A percentile compares a stretch with the other conserved stretches of the same genome.
Evolutionary conservation across 2,113 vertebrate species (phyloP).

Genomic region (Dicaeum eximium): DNA sequence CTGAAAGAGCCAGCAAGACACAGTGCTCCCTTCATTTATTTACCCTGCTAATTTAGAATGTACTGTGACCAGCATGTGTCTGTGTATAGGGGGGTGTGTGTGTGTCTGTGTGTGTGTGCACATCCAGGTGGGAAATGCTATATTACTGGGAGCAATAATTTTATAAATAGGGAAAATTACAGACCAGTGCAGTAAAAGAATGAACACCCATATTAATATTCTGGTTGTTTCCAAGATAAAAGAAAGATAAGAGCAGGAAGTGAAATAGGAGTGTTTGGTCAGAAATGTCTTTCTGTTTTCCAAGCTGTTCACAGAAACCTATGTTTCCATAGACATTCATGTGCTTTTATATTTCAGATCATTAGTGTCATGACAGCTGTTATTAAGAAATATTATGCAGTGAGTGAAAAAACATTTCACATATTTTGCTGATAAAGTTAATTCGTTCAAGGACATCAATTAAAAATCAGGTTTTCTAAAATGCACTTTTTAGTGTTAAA

Average conservation of each 20-base stretch:
- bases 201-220: background rate
- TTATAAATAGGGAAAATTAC: background rate
- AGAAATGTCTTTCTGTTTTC: constrained; percentile 12
- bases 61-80: background rate
- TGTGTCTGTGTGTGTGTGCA: rapidly evolving
- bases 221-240: background rate
- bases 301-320: background rate
- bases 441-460: background rate
- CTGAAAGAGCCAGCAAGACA: background rate
- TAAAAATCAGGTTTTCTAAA: constrained; percentile 12
- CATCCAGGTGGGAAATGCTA: background rate
- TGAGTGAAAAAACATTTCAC: constrained; percentile 26
- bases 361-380: background rate
- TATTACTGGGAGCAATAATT: background rate
- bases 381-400: background rate
- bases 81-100: too few species aligned
- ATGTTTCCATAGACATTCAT: background rate
- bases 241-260: background rate
- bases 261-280: background rate
- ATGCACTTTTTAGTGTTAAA: background rate
- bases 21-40: background rate
- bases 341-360: background rate
- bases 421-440: background rate
- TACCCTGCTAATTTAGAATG: background rate
- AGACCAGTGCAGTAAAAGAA: background rate